phyloP scores from a whole-genome alignment of 53 echinoderm and acorn worm genomes.

The Stichopus horrens region DNA sequence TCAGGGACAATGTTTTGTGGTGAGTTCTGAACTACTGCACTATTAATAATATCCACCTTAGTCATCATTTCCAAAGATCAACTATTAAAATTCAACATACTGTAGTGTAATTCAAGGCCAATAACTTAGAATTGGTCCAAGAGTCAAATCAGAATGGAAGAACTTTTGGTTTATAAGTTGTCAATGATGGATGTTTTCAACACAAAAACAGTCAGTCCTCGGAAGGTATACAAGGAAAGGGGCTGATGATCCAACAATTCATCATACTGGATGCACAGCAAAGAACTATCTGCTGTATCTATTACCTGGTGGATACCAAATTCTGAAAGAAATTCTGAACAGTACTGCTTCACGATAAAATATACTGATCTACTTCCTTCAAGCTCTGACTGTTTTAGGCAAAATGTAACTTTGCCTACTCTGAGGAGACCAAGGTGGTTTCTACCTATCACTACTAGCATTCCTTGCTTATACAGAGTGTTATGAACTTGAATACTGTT shows the following conservation, averaged over 20 bases:
- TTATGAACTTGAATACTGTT: background rate
- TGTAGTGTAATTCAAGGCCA: too few species aligned
- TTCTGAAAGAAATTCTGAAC: slow-evolving; percentile 28
- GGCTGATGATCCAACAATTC: slow-evolving; percentile 48
- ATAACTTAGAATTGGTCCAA: too few species aligned
- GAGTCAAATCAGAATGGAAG: too few species aligned
- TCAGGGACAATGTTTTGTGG: too few species aligned
- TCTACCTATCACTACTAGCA: background rate
- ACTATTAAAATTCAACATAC: too few species aligned
- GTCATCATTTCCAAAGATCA: too few species aligned
- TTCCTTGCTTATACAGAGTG: slow-evolving; percentile 28
- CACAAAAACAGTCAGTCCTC: slow-evolving; percentile 10
- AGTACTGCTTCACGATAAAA: slow-evolving; percentile 38
- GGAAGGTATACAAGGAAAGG: slow-evolving; percentile 35
- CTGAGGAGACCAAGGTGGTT: too few species aligned
- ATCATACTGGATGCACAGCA: background rate
- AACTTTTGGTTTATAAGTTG: too few species aligned
- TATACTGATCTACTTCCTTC: slow-evolving; percentile 8
- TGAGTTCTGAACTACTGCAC: too few species aligned
- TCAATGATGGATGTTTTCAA: slow-evolving; percentile 22
- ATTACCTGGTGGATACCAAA: slow-evolving; percentile 36
- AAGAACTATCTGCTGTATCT: background rate
- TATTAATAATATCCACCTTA: too few species aligned
- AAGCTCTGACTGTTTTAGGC: background rate
- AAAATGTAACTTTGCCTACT: background rate